These are phyloP conservation scores for Octomys mimax DNA, from an alignment of 2,797 vertebrate genomes.

Conservation along the genomic window DNA sequence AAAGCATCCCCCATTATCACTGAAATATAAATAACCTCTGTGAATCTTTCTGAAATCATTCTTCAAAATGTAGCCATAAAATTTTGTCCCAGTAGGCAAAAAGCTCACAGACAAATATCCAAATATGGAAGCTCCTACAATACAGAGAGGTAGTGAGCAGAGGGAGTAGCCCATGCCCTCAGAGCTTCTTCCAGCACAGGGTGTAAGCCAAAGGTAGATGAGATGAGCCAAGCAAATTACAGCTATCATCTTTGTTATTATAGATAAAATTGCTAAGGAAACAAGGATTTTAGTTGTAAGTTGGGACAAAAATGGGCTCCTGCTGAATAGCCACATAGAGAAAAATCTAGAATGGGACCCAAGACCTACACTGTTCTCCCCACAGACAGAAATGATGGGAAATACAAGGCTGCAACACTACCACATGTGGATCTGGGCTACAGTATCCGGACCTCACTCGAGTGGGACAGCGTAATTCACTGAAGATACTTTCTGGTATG, in stretches of 20 bases:
- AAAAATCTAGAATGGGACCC: slow-evolving; percentile 18
- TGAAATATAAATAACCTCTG: slow-evolving; percentile 34
- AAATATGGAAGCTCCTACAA: neutral
- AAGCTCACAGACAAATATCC: neutral
- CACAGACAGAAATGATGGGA: neutral
- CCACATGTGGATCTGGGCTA: neutral
- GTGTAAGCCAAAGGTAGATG: neutral
- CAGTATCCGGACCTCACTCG: neutral
- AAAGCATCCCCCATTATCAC: slow-evolving; percentile 15
- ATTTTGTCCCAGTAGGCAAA: neutral
- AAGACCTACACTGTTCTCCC: slow-evolving; percentile 40
- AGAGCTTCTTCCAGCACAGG: neutral
- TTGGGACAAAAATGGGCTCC: slow-evolving; percentile 42
- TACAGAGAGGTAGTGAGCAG: neutral
- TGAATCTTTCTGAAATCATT: slow-evolving; percentile 48
- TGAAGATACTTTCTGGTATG: slow-evolving; percentile 59
- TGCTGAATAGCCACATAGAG: slow-evolving; percentile 23
- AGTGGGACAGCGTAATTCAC: slow-evolving; percentile 38
- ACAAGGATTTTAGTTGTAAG: slow-evolving; percentile 69
- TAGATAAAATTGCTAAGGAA: slow-evolving; percentile 42
- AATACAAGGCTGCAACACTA: neutral
- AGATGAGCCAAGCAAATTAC: slow-evolving; percentile 29
- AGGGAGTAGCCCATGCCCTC: neutral
- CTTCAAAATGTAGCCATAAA: slow-evolving; percentile 41
- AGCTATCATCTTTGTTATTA: slow-evolving; percentile 47